Evolutionary conservation across 2,888 invertebrate species (phyloP).

Genomic region (Bedellia somnulentella): DNA sequence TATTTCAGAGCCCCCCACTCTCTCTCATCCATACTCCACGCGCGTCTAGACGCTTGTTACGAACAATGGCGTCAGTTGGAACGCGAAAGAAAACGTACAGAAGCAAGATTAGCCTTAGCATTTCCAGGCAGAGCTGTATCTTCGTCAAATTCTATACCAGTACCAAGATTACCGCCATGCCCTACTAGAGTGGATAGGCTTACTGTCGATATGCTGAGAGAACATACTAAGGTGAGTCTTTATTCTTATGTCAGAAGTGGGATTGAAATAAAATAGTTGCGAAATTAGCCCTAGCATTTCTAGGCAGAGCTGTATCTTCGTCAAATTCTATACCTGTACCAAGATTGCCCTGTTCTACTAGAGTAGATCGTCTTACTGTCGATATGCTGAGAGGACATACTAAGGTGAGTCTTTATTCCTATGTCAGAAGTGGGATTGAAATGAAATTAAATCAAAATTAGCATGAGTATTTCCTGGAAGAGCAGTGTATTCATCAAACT

Average conservation of each 20-base stretch:
- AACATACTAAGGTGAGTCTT: conserved; percentile 68
- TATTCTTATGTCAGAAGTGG: conserved; percentile 45
- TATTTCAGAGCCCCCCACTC: conserved; percentile 35
- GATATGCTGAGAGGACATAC: conserved; percentile 79
- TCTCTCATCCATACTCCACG: conserved; percentile 67
- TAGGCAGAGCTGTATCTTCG: conserved; percentile 76
- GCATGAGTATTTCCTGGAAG: conserved; percentile 78
- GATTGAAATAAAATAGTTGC: conserved; percentile 81
- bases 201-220: conserved; percentile 77
- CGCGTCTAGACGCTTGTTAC: conserved; percentile 74
- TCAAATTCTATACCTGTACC: conserved; percentile 74
- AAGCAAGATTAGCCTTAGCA: conserved; percentile 73
- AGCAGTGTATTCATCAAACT: conserved; percentile 74
- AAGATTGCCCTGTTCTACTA: conserved; percentile 73
- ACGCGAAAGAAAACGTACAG: conserved; percentile 78
- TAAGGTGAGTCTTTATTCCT: conserved; percentile 43
- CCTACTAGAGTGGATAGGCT: conserved; percentile 78
- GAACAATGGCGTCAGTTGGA: conserved; percentile 80
- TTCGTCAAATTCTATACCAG: conserved; percentile 69
- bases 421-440: conserved; percentile 68
- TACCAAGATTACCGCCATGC: conserved; percentile 76
- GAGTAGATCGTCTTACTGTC: conserved; percentile 77
- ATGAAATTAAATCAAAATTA: conserved; percentile 76
- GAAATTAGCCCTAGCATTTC: conserved; percentile 74
- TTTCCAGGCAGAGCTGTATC: conserved; percentile 79